Percentiles rank a stretch among this genome's conserved stretches.
These are phyloP conservation scores for Heteromyza rotundicornis DNA, from an alignment of 2,888 invertebrate genomes.

Conservation along the genomic window DNA sequence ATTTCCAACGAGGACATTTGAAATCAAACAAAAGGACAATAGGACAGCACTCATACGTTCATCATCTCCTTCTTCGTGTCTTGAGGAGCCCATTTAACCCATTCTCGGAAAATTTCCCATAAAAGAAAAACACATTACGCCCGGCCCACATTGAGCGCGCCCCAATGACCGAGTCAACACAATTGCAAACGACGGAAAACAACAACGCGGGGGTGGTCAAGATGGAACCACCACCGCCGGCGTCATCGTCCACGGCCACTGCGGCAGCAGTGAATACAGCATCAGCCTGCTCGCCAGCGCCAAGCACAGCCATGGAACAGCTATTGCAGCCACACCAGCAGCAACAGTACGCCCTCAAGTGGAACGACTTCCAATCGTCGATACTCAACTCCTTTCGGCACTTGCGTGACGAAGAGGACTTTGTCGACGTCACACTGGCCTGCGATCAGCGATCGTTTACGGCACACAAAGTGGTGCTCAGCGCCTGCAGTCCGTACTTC, in stretches of 20 bases:
- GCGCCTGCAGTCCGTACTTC: conserved; percentile 93
- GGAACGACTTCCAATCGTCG: conserved; percentile 94
- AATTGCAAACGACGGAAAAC: conserved; percentile 62
- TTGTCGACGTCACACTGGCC: conserved; percentile 91
- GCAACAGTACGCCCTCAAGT: conserved; percentile 90
- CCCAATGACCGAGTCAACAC: conserved; percentile 63
- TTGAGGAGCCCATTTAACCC: too few relatives aligned
- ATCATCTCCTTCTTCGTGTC: too few relatives aligned
- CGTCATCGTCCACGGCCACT: conserved; percentile 64
- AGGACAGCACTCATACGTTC: not conserved
- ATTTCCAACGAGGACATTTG: not conserved
- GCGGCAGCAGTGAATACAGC: conserved; percentile 29
- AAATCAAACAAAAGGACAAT: not conserved
- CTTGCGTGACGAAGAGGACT: conserved; percentile 88
- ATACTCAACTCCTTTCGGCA: conserved; percentile 89
- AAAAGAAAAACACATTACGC: not conserved
- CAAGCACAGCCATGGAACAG: conserved; percentile 35
- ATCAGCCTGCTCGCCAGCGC: conserved; percentile 34
- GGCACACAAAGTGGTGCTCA: conserved; percentile 89
- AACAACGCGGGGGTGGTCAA: conserved; percentile 63
- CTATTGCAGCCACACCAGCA: conserved; percentile 60
- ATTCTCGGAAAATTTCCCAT: too few relatives aligned
- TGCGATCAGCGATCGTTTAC: conserved; percentile 89
- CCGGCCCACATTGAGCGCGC: conserved; percentile 22
- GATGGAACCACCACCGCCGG: conserved; percentile 64